Evolutionary conservation across 2,888 invertebrate species (phyloP).

Genomic region (Helleia helle): DNA sequence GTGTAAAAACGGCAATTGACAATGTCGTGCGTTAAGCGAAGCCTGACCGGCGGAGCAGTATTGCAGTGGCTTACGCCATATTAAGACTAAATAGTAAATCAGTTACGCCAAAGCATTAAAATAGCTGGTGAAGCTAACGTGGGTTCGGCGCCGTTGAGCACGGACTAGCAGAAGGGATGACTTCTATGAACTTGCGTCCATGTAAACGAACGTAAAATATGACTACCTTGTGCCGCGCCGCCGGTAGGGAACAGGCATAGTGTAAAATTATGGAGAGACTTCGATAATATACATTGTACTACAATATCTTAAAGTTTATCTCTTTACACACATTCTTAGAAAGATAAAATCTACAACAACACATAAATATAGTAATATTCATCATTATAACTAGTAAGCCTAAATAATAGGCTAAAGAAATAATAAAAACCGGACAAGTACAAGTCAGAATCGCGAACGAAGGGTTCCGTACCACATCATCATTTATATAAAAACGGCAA

Average conservation of each 20-base stretch:
- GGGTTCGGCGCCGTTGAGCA: conserved; percentile 27
- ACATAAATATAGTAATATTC: too few species aligned
- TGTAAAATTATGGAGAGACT: background rate
- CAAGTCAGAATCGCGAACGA: too few species aligned
- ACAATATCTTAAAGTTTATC: too few species aligned
- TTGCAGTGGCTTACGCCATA: conserved; percentile 19
- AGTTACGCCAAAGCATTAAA: conserved; percentile 37
- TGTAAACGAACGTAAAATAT: background rate
- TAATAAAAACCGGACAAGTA: too few species aligned
- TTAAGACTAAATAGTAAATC: conserved; percentile 23
- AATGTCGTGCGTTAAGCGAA: conserved; percentile 12
- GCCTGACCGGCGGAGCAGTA: conserved; percentile 17
- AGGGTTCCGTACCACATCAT: too few species aligned
- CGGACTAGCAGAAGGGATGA: conserved; percentile 36
- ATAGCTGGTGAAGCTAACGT: conserved; percentile 32
- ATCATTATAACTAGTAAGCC: too few species aligned
- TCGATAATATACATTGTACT: too few species aligned
- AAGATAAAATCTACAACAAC: too few species aligned
- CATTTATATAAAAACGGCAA: too few species aligned
- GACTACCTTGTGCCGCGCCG: background rate
- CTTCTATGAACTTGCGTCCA: conserved; percentile 25
- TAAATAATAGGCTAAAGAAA: too few species aligned
- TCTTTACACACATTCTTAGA: too few species aligned
- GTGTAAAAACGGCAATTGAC: conserved; percentile 11
- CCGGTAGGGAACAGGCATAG: background rate